Conservation (phyloP, 2,113 vertebrate genomes). For the Rafetus swinhoei region DNA sequence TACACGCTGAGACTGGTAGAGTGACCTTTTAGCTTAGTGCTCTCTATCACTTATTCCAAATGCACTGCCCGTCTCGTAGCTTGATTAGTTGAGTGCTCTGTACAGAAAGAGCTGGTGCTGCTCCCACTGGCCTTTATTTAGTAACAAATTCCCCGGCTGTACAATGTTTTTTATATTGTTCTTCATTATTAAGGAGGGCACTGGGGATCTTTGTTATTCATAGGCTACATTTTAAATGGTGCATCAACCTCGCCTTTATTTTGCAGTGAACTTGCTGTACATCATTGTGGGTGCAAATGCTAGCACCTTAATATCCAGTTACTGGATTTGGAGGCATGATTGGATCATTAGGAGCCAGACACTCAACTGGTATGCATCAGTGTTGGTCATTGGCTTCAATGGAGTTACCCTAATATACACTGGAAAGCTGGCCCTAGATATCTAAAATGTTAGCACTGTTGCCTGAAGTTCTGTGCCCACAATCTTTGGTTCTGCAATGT, state of each 20-base stretch:
- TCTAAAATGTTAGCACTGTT: background rate
- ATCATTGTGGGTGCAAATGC: background rate
- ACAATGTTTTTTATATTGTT: background rate
- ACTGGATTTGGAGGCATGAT: background rate
- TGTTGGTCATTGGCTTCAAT: background rate
- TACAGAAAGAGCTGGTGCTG: background rate
- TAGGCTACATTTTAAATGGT: background rate
- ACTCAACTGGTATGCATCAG: background rate
- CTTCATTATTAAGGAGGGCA: background rate
- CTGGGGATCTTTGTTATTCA: background rate
- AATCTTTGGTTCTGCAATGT: rapidly evolving
- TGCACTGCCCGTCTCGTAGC: background rate
- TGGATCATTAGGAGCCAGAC: background rate
- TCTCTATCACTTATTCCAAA: background rate
- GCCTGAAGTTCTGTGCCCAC: background rate
- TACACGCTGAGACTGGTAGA: background rate
- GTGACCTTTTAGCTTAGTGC: background rate
- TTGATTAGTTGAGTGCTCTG: background rate
- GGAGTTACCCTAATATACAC: rapidly evolving
- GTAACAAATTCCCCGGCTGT: background rate
- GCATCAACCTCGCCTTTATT: background rate
- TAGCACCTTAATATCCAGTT: background rate
- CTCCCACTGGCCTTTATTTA: background rate
- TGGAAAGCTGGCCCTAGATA: background rate
- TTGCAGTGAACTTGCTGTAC: background rate